Evolutionary conservation across 2,113 vertebrate genomes (phyloP).

Genomic region (Psammodynastes pulverulentus): DNA sequence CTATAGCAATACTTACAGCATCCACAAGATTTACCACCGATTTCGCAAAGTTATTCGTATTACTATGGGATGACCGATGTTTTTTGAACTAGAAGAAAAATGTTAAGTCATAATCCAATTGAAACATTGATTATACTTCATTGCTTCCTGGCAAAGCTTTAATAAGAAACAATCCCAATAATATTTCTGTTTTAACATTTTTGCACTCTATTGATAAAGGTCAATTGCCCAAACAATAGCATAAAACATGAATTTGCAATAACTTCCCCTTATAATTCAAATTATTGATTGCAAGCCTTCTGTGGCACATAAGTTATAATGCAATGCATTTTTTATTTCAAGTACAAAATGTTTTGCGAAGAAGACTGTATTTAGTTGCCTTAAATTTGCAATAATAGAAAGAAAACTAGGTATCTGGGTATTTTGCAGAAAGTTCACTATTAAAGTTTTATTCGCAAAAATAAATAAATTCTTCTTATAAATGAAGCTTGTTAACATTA

Average conservation of each 20-base stretch:
- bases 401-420: background rate
- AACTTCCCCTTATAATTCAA: background rate
- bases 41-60: constrained; percentile 91
- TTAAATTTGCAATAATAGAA: background rate
- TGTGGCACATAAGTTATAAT: background rate
- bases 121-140: constrained; percentile 31
- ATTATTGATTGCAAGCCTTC: background rate
- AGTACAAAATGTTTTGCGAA: background rate
- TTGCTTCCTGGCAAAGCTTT: constrained; percentile 26
- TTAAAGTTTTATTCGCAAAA: background rate
- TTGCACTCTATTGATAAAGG: background rate
- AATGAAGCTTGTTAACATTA: background rate
- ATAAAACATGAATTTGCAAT: background rate
- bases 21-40: constrained; percentile 97
- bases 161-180: background rate
- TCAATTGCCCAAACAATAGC: background rate
- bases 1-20: constrained; percentile 81
- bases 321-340: background rate
- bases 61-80: constrained; percentile 73
- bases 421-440: background rate
- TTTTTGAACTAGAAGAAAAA: constrained; percentile 81
- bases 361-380: background rate
- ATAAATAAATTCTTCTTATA: background rate
- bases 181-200: background rate
- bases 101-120: constrained; percentile 37